Conservation (phyloP, 2,797 vertebrate species). For the Linurgus olivaceus region DNA sequence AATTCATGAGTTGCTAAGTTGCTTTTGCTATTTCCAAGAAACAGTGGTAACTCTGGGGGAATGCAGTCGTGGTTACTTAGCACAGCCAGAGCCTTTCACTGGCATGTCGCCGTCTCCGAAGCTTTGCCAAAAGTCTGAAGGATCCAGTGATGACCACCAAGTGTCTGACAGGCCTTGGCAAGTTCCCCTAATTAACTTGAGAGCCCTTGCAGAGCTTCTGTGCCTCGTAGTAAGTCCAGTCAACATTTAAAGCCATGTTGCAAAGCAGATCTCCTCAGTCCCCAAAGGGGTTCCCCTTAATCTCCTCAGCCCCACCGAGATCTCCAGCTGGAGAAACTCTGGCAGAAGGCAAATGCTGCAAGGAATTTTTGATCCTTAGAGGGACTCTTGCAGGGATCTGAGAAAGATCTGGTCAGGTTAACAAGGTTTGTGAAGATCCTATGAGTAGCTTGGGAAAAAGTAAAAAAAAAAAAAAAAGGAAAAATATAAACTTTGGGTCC, state of each 20-base stretch:
- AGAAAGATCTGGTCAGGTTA: background rate
- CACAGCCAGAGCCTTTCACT: background rate
- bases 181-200: slow-evolving; percentile 47
- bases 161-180: slow-evolving; percentile 52
- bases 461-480: background rate
- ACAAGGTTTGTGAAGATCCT: background rate
- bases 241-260: background rate
- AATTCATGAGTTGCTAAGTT: background rate
- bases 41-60: background rate
- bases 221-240: background rate
- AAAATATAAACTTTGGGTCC: background rate
- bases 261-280: background rate
- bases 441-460: background rate
- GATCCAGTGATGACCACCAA: background rate
- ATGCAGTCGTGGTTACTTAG: background rate
- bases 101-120: background rate
- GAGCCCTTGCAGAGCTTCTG: slow-evolving; percentile 17
- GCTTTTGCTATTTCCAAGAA: background rate
- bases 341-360: background rate
- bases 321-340: background rate
- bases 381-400: background rate
- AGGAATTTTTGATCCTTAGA: background rate
- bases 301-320: background rate
- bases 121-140: slow-evolving; percentile 54
- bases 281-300: background rate